Evolutionary conservation across 2,113 vertebrate genomes (phyloP), one percentile per base, ranked within the genome.

Genomic region (Speoplatyrhinus poulsoni): DNA sequence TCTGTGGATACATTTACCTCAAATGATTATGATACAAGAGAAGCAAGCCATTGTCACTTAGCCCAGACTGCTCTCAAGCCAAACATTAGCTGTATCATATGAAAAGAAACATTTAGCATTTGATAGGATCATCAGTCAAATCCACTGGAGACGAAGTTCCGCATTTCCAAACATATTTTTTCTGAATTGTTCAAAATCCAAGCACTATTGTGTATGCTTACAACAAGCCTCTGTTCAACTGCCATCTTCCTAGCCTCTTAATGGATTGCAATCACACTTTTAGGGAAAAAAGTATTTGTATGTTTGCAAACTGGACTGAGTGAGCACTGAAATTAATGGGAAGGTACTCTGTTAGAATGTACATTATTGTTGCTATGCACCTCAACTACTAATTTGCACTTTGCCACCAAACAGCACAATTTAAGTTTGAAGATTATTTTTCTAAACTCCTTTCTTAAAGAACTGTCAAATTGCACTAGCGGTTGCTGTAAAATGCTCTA

Each of bases 401-500:
- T 67, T 33, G 13, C 52, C 65, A 15, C 68, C 53, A 77, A 77
- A 6, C 86, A 88, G 85, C 87, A 88, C 83, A 87, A 80, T 19
- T 16, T 57, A 69, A 13, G 15, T 70, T 59, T 60, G 67, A 49
- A 9, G 64, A 59, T 63, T 46, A 46, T 54, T 72, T 62, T 52
- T 19, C 49, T 60, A 19, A 49, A 53, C 7, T 12, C 17, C 10
- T 49, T 60, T 71, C 49, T 52, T 48, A 55, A 36, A 68, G 8
- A 52, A 48, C 77, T 76, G 11, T 50, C 66, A 50, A 67, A 75
- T 74, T 80, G 83, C 85, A 85, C 82, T 89, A 69, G 60, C 55
- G 49, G 76, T 81, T 81, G 63, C 68, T 88, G 81, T 81, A 70
- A 41, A 79, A 86, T 76, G 72, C 77, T 85, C 82, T 91, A 87